Base-by-base conservation (phyloP, 2,113 vertebrate genomes). In the Tyto alba region DNA sequence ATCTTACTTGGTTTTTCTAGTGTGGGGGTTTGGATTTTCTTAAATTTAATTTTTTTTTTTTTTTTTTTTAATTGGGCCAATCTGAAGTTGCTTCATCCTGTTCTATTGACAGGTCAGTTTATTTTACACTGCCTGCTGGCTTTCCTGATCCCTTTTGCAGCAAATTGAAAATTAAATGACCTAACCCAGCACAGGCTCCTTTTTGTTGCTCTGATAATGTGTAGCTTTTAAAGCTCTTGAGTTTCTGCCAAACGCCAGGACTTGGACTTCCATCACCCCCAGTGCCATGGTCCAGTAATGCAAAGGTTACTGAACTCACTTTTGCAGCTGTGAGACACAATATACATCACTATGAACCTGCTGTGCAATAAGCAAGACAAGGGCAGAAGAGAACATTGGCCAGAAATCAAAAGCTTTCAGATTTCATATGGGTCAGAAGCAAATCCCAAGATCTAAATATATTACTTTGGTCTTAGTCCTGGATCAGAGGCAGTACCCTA, bases 171-270 rank as follows among this genome's bases (percentile, higher is more conserved):
- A 91, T 93, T 85, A 94, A 95, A 89, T 83, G 16, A 94, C 87
- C 69, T 92, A 95, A 91, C 50, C 62, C 67, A 83, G 30, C 62
- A n/a, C 20, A 60, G 64, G 52, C 38, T 83, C 38, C 32, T 82
- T 89, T 93, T 83, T 93, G 89, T 94, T 95, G 48, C 56, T 92
- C 52, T 76, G 75, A 86, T 91, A 95, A 91, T 88, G 18, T 82
- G 77, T 72, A 92, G 72, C 81, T 95, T 94, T 95, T 92, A 95
- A 96, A 94, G 63, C 85, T 93, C 75, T 90, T 88, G 93, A 91
- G 68, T 80, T 93, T 90, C 89, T 93, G 96, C 94, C 91, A 91
- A 26, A 71, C 6, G 1, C 55, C 53, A 89, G 68, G n/a, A 48
- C 75, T 78, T 94, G 82, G 85, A 72, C 60, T 96, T 85, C 85